Conservation (phyloP, 2,888 invertebrate genomes). For the Dicranocentrus wangi region DNA sequence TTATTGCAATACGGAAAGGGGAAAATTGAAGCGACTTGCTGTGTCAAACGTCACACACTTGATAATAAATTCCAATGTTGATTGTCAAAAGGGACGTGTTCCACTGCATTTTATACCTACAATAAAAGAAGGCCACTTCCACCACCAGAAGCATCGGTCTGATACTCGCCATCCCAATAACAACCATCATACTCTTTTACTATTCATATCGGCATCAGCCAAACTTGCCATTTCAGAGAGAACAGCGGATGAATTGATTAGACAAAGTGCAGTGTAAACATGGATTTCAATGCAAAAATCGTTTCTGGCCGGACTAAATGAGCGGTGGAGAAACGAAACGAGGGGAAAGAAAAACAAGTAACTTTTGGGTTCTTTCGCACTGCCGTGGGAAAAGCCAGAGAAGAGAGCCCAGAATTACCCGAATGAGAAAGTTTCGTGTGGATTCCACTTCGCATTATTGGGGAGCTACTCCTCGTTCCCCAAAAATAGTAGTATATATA, state of each 20-base stretch:
- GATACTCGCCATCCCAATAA: too few species aligned
- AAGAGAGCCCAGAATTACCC: constrained; percentile 8
- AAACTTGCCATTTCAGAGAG: not conserved
- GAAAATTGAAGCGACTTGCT: not conserved
- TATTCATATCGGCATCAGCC: not conserved
- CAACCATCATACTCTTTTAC: too few species aligned
- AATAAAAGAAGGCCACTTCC: too few species aligned
- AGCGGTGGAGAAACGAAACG: not conserved
- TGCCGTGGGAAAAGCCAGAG: not conserved
- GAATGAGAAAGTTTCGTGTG: constrained; percentile 49
- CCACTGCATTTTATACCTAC: constrained; percentile 41
- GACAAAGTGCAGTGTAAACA: constrained; percentile 21
- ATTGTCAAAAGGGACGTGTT: too few species aligned
- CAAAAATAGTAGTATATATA: not conserved
- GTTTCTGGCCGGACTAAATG: not conserved
- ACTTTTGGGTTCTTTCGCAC: too few species aligned
- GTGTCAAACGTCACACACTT: not conserved
- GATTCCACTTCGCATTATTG: constrained; percentile 5
- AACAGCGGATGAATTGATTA: constrained; percentile 4
- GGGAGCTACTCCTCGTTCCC: not conserved
- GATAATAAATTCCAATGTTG: not conserved
- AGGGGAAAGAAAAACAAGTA: not conserved
- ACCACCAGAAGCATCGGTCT: too few species aligned
- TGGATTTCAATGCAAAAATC: not conserved
- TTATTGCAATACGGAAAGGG: not conserved